phyloP scores from a whole-genome alignment of 2,888 invertebrate species.

The Neria commutata region DNA sequence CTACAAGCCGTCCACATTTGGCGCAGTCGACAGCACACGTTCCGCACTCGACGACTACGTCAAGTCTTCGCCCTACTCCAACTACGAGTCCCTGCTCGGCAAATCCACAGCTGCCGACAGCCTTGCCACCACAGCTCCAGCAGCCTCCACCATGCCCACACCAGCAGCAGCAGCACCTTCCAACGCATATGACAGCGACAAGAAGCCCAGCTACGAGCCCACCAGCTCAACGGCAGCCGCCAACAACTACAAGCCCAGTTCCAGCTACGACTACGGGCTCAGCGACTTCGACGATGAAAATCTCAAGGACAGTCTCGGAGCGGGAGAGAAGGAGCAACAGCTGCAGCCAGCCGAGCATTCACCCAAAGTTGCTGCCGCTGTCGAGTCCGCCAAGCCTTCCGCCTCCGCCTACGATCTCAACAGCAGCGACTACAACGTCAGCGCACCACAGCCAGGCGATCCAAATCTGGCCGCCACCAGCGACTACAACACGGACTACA shows the following conservation, averaged over 20 bases:
- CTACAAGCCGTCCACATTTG: constrained; percentile 59
- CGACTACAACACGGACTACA: constrained; percentile 43
- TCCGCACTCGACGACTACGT: constrained; percentile 45
- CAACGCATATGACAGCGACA: constrained; percentile 23
- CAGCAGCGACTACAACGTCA: constrained; percentile 36
- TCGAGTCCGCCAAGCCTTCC: constrained; percentile 3
- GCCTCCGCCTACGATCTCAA: constrained; percentile 22
- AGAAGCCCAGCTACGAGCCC: constrained; percentile 33
- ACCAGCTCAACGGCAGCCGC: too few relatives aligned
- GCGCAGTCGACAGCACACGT: constrained; percentile 50
- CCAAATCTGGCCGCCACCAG: constrained; percentile 30
- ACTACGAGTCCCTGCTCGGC: constrained; percentile 38
- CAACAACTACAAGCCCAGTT: constrained; percentile 31
- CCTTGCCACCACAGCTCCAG: constrained; percentile 32
- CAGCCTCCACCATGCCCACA: constrained; percentile 36
- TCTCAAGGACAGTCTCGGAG: constrained; percentile 59
- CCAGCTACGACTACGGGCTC: constrained; percentile 47
- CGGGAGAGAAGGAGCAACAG: constrained; percentile 56
- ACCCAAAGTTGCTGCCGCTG: too few relatives aligned
- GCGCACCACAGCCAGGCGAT: constrained; percentile 26
- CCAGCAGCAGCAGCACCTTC: constrained; percentile 14
- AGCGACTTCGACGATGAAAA: constrained; percentile 60
- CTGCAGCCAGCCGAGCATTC: constrained; percentile 31
- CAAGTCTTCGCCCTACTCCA: constrained; percentile 44
- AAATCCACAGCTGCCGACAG: constrained; percentile 27